Evolutionary conservation across 1,140 invertebrate genomes (phyloP).

Genomic region (Yoshiicerus persimilis): DNA sequence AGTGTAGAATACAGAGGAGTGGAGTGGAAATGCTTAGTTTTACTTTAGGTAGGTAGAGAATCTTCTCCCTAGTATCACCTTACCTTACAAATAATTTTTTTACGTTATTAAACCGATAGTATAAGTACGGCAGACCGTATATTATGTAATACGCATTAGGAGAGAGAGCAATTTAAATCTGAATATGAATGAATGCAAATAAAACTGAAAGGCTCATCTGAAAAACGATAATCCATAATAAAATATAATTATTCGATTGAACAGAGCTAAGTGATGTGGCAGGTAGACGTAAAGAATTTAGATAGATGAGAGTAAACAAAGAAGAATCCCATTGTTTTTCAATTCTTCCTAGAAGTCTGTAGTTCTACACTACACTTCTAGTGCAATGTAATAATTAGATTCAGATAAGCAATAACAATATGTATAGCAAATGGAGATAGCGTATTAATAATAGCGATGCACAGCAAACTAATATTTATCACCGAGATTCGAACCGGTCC

Average conservation of each 20-base stretch:
- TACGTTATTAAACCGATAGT: background rate
- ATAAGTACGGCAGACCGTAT: background rate
- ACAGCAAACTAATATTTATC: background rate
- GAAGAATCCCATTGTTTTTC: background rate
- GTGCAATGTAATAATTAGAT: background rate
- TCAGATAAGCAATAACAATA: background rate
- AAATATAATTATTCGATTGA: background rate
- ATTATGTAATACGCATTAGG: background rate
- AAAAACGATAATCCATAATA: background rate
- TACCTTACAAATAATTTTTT: background rate
- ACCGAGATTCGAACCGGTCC: background rate
- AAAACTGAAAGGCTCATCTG: background rate
- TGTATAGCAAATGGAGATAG: background rate
- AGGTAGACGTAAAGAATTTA: background rate
- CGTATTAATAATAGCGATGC: background rate
- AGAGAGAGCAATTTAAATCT: background rate
- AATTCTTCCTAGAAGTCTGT: background rate
- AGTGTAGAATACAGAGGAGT: no score
- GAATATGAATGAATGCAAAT: slow-evolving; percentile 1
- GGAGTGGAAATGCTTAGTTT: background rate
- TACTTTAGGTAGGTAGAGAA: background rate
- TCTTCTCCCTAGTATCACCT: no score
- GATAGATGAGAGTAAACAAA: background rate
- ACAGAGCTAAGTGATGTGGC: background rate
- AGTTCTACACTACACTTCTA: background rate